Conservation (phyloP, 2,888 invertebrate genomes). For the Crematogaster levior region DNA sequence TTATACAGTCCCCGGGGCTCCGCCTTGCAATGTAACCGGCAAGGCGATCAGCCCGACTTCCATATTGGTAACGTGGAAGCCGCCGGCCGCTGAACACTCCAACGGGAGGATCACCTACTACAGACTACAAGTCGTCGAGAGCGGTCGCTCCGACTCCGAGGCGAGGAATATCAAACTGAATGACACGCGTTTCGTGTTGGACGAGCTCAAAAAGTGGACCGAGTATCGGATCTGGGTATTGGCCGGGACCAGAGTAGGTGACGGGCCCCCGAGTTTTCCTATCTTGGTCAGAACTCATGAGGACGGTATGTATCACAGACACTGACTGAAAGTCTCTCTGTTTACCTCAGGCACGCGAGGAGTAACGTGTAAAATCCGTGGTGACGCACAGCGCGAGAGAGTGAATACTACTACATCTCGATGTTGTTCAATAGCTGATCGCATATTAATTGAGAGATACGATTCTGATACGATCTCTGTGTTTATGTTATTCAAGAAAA, state of each 20-base stretch:
- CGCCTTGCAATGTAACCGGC: conserved; percentile 97
- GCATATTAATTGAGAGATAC: background rate
- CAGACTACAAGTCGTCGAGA: conserved; percentile 96
- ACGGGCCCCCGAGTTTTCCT: conserved; percentile 97
- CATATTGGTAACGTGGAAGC: conserved; percentile 96
- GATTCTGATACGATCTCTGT: background rate
- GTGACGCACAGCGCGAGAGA: conserved; percentile 16
- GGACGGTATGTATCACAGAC: conserved; percentile 95
- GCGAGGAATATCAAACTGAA: conserved; percentile 93
- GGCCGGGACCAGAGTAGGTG: conserved; percentile 98
- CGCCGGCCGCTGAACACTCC: conserved; percentile 95
- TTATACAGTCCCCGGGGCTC: conserved; percentile 96
- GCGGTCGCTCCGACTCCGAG: conserved; percentile 94
- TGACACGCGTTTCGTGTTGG: conserved; percentile 92
- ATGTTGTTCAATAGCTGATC: background rate
- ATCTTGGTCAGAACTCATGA: conserved; percentile 97
- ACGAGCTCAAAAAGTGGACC: conserved; percentile 97
- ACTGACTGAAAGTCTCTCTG: conserved; percentile 74
- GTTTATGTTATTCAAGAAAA: background rate
- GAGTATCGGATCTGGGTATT: conserved; percentile 98
- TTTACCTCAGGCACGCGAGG: conserved; percentile 65
- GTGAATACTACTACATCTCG: background rate
- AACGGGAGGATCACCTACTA: conserved; percentile 98
- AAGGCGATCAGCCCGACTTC: conserved; percentile 95
- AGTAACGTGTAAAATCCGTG: conserved; percentile 69